Conservation (phyloP, 2,797 vertebrate species). For the Anguilla pacifica region DNA sequence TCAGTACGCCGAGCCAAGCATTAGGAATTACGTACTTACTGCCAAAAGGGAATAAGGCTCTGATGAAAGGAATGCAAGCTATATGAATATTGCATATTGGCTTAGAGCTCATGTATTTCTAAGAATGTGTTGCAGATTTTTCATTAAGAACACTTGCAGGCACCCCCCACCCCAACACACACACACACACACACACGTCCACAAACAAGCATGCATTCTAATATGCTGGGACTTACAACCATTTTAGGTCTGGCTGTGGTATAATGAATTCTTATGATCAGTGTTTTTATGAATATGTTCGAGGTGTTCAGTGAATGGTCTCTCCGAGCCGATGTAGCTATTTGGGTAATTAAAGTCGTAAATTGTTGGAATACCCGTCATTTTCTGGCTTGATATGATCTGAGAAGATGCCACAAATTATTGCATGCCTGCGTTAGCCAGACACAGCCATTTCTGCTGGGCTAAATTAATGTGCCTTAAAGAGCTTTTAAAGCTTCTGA, state of each 20-base stretch:
- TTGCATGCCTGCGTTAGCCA: constrained; percentile 50
- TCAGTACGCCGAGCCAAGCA: not conserved
- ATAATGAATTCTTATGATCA: constrained; percentile 20
- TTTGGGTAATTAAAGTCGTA: constrained; percentile 53
- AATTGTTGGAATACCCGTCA: constrained; percentile 49
- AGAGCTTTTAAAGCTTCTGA: constrained; percentile 63
- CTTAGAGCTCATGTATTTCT: not conserved
- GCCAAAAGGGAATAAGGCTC: not conserved
- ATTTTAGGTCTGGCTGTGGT: not conserved
- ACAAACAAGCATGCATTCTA: not conserved
- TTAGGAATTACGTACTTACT: not conserved
- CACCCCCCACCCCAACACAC: not conserved
- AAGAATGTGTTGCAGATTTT: not conserved
- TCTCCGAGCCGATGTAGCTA: constrained; percentile 31
- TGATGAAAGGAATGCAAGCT: not conserved
- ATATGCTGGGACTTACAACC: not conserved
- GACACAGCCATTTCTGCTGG: constrained; percentile 49
- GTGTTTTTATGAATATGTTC: constrained; percentile 10
- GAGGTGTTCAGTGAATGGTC: not conserved
- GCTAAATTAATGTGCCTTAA: constrained; percentile 58
- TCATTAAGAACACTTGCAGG: not conserved
- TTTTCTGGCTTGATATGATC: constrained; percentile 53
- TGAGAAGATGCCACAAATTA: constrained; percentile 58
- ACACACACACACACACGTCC: not conserved
- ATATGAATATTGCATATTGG: constrained; percentile 1